These are phyloP conservation scores for Chaetophractus vellerosus DNA, from an alignment of 2,797 vertebrate genomes.

Conservation along the genomic window DNA sequence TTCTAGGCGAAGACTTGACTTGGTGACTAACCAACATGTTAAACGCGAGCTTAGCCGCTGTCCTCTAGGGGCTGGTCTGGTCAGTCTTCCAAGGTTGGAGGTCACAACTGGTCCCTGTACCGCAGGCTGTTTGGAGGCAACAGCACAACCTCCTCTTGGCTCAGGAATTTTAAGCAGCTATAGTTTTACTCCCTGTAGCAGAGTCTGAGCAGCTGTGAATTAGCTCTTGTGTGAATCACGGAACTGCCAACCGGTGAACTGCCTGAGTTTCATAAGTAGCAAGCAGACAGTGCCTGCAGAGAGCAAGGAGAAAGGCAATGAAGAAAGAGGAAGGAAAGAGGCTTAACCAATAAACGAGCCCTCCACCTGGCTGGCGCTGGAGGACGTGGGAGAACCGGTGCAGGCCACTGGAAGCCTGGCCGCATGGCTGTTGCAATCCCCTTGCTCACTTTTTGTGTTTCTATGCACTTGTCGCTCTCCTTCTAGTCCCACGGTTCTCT, in stretches of 20 bases:
- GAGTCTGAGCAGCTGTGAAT: not conserved
- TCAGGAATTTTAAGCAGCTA: not conserved
- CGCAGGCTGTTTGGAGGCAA: not conserved
- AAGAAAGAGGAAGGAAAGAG: slow-evolving; percentile 44
- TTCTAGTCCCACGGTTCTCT: not conserved
- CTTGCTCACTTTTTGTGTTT: not conserved
- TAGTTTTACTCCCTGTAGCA: not conserved
- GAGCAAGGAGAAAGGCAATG: not conserved
- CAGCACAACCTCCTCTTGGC: not conserved
- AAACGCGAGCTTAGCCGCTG: not conserved
- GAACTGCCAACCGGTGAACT: not conserved
- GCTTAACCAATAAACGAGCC: not conserved
- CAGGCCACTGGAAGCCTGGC: not conserved
- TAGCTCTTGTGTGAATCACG: not conserved
- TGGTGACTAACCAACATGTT: slow-evolving; percentile 65
- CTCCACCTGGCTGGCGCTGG: not conserved
- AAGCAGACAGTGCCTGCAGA: not conserved
- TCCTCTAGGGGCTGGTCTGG: slow-evolving; percentile 39
- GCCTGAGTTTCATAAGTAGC: not conserved
- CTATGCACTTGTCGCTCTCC: not conserved
- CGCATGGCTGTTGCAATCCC: too few relatives aligned
- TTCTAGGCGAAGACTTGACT: slow-evolving; percentile 68
- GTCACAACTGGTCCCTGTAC: not conserved
- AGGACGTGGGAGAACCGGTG: not conserved
- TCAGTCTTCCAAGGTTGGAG: not conserved